phyloP scores from a whole-genome alignment of 2,113 vertebrate genomes.

The Chlorodrepanis virens region DNA sequence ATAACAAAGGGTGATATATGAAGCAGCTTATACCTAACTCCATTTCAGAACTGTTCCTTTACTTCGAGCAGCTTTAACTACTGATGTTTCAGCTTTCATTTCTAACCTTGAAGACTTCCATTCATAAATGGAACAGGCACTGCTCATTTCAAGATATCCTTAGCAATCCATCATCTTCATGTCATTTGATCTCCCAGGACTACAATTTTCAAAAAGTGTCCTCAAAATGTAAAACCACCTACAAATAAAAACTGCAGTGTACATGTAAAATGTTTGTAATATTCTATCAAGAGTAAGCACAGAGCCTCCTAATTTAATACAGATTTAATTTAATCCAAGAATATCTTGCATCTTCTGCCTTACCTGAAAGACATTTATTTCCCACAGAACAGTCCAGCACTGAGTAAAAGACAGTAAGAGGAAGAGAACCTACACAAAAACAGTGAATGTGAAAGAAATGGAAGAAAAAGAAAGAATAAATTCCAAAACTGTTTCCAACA shows the following conservation, averaged over 20 bases:
- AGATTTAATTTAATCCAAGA: neutral
- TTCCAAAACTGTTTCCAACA: neutral
- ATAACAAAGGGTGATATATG: neutral
- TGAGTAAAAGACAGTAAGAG: neutral
- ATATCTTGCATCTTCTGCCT: neutral
- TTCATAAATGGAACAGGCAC: conserved; percentile 32
- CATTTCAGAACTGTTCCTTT: neutral
- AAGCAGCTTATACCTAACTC: neutral
- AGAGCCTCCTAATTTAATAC: neutral
- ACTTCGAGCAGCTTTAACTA: neutral
- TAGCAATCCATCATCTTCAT: conserved; percentile 37
- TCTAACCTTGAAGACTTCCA: neutral
- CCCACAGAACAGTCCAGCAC: neutral
- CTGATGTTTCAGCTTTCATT: neutral
- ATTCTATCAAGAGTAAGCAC: neutral
- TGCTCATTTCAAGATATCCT: conserved; percentile 36
- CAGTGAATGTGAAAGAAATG: neutral
- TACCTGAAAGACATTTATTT: neutral
- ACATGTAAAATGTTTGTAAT: neutral
- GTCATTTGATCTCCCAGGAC: conserved; percentile 32
- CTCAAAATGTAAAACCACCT: neutral
- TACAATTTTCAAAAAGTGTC: neutral
- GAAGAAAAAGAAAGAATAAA: neutral
- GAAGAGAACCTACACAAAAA: neutral
- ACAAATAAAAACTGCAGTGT: neutral